Evolutionary conservation across 35 echinoderm and acorn worm species (phyloP).

Genomic region (Apostichopus parvimensis): DNA sequence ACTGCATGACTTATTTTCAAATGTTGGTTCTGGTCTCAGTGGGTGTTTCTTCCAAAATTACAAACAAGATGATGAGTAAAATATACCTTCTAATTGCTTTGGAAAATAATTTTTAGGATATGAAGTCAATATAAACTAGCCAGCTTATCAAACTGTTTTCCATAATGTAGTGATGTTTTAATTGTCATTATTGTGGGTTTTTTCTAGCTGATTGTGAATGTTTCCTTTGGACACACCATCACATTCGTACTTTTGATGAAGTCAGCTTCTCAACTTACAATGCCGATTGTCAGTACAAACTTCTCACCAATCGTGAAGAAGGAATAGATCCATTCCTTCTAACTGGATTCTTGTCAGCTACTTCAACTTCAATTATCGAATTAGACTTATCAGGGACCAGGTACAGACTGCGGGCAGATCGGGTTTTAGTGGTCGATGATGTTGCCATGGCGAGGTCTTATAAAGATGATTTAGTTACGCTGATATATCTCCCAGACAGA

Average conservation of each 20-base stretch:
- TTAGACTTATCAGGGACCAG: background rate
- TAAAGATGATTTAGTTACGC: background rate
- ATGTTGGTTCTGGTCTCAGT: too few species aligned
- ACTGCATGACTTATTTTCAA: too few species aligned
- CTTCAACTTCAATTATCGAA: background rate
- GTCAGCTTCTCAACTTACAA: background rate
- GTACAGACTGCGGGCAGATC: background rate
- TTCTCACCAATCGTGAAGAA: background rate
- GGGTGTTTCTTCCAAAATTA: too few species aligned
- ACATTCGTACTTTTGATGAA: background rate
- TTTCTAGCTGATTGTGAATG: slow-evolving; percentile 17
- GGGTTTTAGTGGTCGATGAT: background rate
- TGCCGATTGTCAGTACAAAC: background rate
- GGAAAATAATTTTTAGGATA: too few species aligned
- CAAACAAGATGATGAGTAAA: too few species aligned
- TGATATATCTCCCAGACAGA: background rate
- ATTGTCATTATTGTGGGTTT: background rate
- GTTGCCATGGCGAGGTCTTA: background rate
- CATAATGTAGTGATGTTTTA: too few species aligned
- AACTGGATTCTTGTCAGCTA: background rate
- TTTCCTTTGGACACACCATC: background rate
- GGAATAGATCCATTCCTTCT: background rate
- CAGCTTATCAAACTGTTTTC: too few species aligned
- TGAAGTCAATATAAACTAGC: too few species aligned
- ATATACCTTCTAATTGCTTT: too few species aligned